Percentiles rank a stretch among this genome's conserved stretches.
Conservation (phyloP, 2,797 vertebrate genomes). For the Spea hammondii region DNA sequence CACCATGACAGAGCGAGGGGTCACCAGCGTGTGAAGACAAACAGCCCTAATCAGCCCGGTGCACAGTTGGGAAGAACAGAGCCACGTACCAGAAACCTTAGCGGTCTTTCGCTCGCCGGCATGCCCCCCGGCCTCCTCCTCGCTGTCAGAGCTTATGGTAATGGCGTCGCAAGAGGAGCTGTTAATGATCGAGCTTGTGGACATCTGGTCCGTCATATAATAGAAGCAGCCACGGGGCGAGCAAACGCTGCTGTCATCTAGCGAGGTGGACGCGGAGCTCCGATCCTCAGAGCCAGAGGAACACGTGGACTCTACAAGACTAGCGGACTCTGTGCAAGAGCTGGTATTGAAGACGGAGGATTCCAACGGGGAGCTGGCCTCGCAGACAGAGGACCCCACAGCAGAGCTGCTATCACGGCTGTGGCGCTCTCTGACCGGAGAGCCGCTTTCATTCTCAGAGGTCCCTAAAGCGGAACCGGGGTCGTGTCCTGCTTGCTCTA, state of each 20-base stretch:
- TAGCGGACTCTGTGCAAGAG: background rate
- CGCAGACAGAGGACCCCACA: background rate
- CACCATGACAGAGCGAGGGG: background rate
- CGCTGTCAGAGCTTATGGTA: slow-evolving; percentile 32
- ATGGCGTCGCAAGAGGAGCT: slow-evolving; percentile 42
- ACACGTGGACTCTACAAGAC: background rate
- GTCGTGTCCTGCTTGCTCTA: background rate
- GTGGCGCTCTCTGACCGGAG: no score
- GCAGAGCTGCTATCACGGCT: background rate
- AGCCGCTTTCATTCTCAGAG: background rate
- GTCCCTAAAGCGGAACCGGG: background rate
- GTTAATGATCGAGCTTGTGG: slow-evolving; percentile 34
- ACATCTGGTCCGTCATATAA: slow-evolving; percentile 52
- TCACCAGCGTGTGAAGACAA: background rate
- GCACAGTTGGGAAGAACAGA: background rate
- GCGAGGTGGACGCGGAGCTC: background rate
- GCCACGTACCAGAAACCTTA: background rate
- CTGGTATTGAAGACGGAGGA: background rate
- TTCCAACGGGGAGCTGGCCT: background rate
- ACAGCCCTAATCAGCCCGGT: background rate
- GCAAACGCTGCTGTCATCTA: slow-evolving; percentile 45
- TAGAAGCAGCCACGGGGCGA: slow-evolving; percentile 58
- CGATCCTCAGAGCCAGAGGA: background rate
- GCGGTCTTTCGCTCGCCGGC: background rate
- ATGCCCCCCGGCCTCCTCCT: background rate